Percentiles rank a stretch among this genome's conserved stretches.
These are phyloP conservation scores for Microtus richardsoni DNA, from an alignment of 2,113 vertebrate genomes.

Conservation along the genomic window DNA sequence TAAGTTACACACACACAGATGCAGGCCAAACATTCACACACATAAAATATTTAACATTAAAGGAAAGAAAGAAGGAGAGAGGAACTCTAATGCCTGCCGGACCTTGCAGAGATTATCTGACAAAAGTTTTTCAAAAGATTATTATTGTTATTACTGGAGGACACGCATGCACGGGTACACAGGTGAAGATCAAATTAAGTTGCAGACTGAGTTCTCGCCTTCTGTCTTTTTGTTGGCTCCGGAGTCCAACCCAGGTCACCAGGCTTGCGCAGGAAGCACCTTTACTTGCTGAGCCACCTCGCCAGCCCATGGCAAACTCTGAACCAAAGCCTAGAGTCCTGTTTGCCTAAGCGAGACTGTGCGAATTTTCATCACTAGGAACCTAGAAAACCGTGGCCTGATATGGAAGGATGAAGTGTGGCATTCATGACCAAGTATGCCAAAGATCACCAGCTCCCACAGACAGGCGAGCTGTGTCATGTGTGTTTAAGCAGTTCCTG, in stretches of 20 bases:
- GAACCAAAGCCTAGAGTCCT: neutral
- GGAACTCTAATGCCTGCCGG: neutral
- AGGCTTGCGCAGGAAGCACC: no score
- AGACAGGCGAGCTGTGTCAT: neutral
- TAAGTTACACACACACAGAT: no score
- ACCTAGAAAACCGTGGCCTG: neutral
- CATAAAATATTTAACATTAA: neutral
- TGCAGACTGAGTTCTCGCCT: no score
- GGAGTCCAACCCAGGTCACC: no score
- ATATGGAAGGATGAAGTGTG: neutral
- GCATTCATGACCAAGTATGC: slow-evolving; percentile 15
- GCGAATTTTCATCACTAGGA: neutral
- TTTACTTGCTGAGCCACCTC: no score
- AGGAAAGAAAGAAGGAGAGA: neutral
- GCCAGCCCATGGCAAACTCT: no score
- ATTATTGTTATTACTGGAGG: neutral
- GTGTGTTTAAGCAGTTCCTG: slow-evolving; percentile 1
- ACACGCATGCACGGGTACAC: no score
- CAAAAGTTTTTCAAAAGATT: no score
- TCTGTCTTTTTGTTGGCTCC: no score
- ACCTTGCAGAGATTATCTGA: neutral
- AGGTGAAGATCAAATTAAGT: no score
- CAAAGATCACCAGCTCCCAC: slow-evolving; percentile 38
- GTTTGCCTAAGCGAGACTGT: neutral
- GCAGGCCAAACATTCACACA: neutral